phyloP scores from a whole-genome alignment of 1,140 invertebrate species.

The Pachypeltis micranthus region DNA sequence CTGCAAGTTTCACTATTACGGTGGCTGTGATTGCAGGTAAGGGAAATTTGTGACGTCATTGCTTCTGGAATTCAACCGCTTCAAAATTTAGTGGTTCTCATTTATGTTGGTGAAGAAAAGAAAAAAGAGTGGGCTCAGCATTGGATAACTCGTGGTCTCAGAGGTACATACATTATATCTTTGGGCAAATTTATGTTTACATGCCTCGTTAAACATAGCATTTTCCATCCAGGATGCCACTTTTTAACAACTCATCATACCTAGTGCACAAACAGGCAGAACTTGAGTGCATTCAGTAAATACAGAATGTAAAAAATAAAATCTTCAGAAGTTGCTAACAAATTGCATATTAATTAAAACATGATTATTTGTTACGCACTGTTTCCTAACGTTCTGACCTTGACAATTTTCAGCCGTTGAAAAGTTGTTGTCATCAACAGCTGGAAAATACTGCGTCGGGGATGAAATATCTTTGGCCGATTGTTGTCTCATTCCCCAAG shows the following conservation, averaged over 20 bases:
- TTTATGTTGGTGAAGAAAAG: slow-evolving; percentile 72
- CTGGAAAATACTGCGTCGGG: slow-evolving; percentile 89
- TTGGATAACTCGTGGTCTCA: slow-evolving; percentile 81
- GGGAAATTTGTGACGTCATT: slow-evolving; percentile 69
- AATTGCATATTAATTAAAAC: no score
- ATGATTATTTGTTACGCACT: no score
- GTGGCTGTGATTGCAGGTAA: slow-evolving; percentile 43
- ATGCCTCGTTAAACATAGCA: not conserved
- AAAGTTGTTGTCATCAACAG: slow-evolving; percentile 63
- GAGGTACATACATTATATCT: slow-evolving; percentile 36
- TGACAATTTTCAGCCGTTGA: slow-evolving; percentile 60
- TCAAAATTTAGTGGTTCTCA: slow-evolving; percentile 81
- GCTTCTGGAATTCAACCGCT: slow-evolving; percentile 88
- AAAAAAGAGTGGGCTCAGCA: slow-evolving; percentile 86
- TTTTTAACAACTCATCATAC: not conserved
- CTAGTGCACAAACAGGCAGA: no score
- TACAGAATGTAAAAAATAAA: no score
- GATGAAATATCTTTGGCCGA: slow-evolving; percentile 89
- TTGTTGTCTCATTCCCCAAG: slow-evolving; percentile 88
- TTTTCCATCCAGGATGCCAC: not conserved
- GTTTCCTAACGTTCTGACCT: no score
- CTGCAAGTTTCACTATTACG: no score
- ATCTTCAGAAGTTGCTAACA: no score
- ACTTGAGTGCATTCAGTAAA: no score
- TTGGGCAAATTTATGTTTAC: no score